Base-by-base conservation (phyloP, 2,888 invertebrate species). In the Sarcophaga rosellei region DNA sequence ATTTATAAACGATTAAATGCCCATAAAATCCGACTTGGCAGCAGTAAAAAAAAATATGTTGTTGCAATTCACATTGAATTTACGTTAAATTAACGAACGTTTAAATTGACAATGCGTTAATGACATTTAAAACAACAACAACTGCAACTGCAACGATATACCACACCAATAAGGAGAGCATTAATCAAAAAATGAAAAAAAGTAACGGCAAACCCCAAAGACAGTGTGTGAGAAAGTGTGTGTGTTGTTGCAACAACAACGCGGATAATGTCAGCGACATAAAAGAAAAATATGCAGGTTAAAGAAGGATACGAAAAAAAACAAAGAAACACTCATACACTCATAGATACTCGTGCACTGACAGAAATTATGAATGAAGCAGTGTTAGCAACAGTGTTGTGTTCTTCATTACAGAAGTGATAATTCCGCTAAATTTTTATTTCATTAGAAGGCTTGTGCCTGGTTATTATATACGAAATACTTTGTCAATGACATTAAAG, bases 51-150 rank as follows among this genome's bases (percentile, higher is more conserved):
- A 35, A 35, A 35, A 80, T 84, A 86, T 81, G 69, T 81, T 86
- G 86, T 86, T 86, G 81, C 74, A 86, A 57, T 84, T 86, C 86
- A 78, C 74, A 78, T 86, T 86, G 81, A 84, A 74, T 86, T 86
- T 86, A 86, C 84, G 84, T 86, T 75, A 84, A 86, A 86, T 84
- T 86, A 86, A 84, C 86, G 75, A 86, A 86, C 86, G 81, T 86
- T 86, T 86, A 86, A 86, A 81, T 86, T 86, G 86, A 86, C 86
- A 86, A 86, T 84, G 86, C 86, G 86, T 86, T 86, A 86, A 86
- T 86, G 86, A 86, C 84, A 86, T 86, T 86, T 75, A 81, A 86
- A 75, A 79, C n/a, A 74, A 62, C 21, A 59, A 45, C 10, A 83
- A 35, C 57, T 35, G 63, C 11, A 83, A 65, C 15, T 59, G 15